Base-by-base conservation (phyloP, 2,113 vertebrate genomes). In the Porphyrio hochstetteri region DNA sequence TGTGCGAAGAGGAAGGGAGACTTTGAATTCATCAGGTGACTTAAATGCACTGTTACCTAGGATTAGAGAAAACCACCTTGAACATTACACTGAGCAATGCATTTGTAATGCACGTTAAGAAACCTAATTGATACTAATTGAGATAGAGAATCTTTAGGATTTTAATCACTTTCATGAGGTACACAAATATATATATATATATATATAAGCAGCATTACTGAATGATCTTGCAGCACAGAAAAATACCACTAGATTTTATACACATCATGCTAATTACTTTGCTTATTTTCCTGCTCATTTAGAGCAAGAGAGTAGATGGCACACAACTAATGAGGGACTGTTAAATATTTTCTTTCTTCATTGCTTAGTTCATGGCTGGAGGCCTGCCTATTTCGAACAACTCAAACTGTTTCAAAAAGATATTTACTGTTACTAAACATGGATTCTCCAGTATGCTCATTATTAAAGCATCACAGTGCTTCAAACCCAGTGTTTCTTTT, bases 11-110 rank as follows among this genome's bases (percentile, higher is more conserved):
- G 99, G 98, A 11, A 99, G 98, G 90, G 99, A 99, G 59, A 99
- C 98, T 90, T 99, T 99, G 96, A 99, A 99, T 3, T 99, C 99
- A 93, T 99, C 99, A 0, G 99, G 99, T 2, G 99, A 98, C 96
- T 99, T 99, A 96, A 99, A 99, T 18, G 98, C 99, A 48, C 98
- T 99, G 94, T 98, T 99, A 95, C 98, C 99, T 99, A 27, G 63
- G 89, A 77, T 33, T 18, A 89, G 50, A 71, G 42, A 84, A 63
- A 81, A 50, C 42, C 18, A 9, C 6, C 25, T 29, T 78, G 35
- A 79, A 25, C 11, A 63, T 27, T 4, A 25, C 74, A 31, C 28
- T 71, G 68, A 67, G 27, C 38, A 63, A 35, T 6, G 10, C 3
- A 20, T 31, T 70, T 55, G 10, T 25, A 75, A 71, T 76, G 87